Percentiles rank a stretch among this genome's conserved stretches.
phyloP scores from a whole-genome alignment of 2,888 invertebrate species.

The Synergus umbraculus region DNA sequence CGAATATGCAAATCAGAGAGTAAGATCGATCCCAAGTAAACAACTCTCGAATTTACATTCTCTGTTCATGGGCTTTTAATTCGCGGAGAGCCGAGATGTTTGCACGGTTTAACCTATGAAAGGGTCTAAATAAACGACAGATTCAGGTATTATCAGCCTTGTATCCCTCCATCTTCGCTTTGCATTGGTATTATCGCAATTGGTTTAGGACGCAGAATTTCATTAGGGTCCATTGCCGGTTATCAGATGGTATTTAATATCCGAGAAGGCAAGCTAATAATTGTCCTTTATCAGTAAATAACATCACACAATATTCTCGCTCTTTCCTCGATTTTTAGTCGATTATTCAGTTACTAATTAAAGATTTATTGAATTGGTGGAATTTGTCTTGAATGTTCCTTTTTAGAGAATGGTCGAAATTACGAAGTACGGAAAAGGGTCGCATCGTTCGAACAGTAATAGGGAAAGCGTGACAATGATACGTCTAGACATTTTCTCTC shows the following conservation, averaged over 20 bases:
- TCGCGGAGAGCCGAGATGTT: conserved; percentile 53
- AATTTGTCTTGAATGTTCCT: not conserved
- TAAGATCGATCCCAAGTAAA: conserved; percentile 68
- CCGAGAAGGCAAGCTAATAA: not conserved
- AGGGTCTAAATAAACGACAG: conserved; percentile 53
- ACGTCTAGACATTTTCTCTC: conserved; percentile 48
- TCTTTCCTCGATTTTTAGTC: not conserved
- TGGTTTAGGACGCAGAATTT: conserved; percentile 19
- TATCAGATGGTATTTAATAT: conserved; percentile 7
- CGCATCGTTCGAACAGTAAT: conserved; percentile 35
- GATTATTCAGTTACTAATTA: not conserved
- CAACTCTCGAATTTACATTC: conserved; percentile 67
- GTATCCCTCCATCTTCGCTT: not conserved
- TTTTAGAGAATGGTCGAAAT: conserved; percentile 3
- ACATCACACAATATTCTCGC: too few species aligned
- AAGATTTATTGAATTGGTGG: not conserved
- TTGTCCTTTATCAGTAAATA: not conserved
- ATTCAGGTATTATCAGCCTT: conserved; percentile 35
- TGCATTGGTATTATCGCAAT: conserved; percentile 26
- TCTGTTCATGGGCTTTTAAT: conserved; percentile 73
- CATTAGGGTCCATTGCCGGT: conserved; percentile 10
- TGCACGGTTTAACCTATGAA: conserved; percentile 26
- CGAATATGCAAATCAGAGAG: conserved; percentile 66
- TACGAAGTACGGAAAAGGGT: not conserved
- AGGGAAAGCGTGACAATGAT: conserved; percentile 49